Base-by-base conservation (phyloP, 2,797 vertebrate species). In the Melanotaenia parkinsoni region DNA sequence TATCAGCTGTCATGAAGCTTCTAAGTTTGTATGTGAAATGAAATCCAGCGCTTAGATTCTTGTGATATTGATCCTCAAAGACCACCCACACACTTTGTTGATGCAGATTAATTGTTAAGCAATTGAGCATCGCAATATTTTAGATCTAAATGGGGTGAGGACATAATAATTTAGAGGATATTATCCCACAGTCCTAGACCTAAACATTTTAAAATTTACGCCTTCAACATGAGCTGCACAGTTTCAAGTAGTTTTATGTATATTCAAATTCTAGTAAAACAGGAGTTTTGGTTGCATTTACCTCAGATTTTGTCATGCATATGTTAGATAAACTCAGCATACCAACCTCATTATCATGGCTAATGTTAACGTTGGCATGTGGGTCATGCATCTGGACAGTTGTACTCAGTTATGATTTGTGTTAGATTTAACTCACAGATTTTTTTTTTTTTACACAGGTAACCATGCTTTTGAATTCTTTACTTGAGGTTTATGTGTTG, bases 1-100 rank as follows among this genome's bases (percentile, higher is more conserved):
- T 57, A 57, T 70, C 77, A 82, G 72, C 73, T 79, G 81, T 71
- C 66, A 57, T 1, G 3, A 35, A 54, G 61, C 53, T 4, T 79
- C 62, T 76, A 18, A 62, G 61, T 81, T 77, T 77, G 61, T 62
- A 73, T 68, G 51, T 67, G 80, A 67, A 62, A 83, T 67, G 18
- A 72, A 70, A 80, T 10, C 45, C 63, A 61, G 70, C 77, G 28
- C 30, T 70, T 50, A 58, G 70, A 81, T 76, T 57, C 69, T 20
- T 59, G 61, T 63, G 76, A 76, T 82, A 82, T 73, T 3, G 74
- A 77, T 82, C 57, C 64, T 57, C 73, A 63, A 24, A n/a, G 37
- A 32, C 60, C n/a, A 64, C 28, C 33, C 72, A 53, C 26, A 63
- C 33, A 28, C 63, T 67, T 37, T 58, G n/a, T 60, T 47, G 5